A percentile compares a stretch with the other conserved stretches of the same genome.
Conservation (phyloP, 2,113 vertebrate genomes). For the Chauna torquata region DNA sequence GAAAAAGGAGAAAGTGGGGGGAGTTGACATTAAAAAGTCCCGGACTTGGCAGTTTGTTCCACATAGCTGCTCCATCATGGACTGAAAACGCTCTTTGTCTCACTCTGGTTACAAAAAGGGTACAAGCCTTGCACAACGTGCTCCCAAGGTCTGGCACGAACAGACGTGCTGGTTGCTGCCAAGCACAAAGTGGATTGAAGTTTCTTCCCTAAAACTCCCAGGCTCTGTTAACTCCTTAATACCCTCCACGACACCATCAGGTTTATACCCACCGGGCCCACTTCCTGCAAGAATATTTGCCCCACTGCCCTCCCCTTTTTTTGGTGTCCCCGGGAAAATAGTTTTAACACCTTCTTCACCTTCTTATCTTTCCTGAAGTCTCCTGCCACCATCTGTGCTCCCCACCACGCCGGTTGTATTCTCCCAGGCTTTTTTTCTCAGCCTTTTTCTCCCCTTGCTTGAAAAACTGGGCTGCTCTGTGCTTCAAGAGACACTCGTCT, state of each 20-base stretch:
- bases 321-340: background rate
- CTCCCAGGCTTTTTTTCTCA: background rate
- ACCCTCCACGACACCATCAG: rapidly evolving
- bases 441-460: background rate
- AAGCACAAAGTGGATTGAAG: conserved; percentile 15
- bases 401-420: background rate
- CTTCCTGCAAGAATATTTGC: background rate
- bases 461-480: background rate
- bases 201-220: background rate
- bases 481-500: background rate
- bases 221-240: background rate
- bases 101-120: background rate
- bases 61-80: background rate
- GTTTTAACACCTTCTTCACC: background rate
- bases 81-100: background rate
- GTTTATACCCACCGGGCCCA: background rate
- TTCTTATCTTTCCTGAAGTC: background rate
- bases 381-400: background rate
- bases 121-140: background rate
- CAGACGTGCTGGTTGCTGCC: background rate
- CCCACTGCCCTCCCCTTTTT: background rate
- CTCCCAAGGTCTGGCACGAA: conserved; percentile 44
- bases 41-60: background rate
- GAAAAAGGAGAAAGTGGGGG: background rate
- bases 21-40: background rate